phyloP scores from a whole-genome alignment of 2,113 vertebrate species.

The Bufo gargarizans region DNA sequence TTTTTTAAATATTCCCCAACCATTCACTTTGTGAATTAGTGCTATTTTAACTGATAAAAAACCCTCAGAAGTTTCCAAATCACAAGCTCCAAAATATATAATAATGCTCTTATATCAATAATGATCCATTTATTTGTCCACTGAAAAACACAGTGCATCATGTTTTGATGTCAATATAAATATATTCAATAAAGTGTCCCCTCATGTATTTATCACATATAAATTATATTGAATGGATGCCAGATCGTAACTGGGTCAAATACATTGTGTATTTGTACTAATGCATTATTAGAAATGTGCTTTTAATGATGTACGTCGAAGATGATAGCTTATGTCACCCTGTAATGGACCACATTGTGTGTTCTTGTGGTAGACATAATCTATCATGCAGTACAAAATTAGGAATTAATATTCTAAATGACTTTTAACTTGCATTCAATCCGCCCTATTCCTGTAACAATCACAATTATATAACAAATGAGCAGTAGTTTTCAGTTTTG shows the following conservation, averaged over 20 bases:
- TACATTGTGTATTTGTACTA: constrained; percentile 50
- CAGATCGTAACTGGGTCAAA: constrained; percentile 44
- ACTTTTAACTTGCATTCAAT: constrained; percentile 15
- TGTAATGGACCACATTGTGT: constrained; percentile 36
- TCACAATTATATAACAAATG: background rate
- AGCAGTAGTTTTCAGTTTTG: background rate
- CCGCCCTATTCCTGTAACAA: background rate
- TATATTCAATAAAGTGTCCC: constrained; percentile 20
- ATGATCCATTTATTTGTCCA: constrained; percentile 39
- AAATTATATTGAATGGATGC: constrained; percentile 8
- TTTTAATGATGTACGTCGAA: constrained; percentile 37
- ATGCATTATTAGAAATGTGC: constrained; percentile 42
- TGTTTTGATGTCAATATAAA: constrained; percentile 42
- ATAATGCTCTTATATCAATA: constrained; percentile 33
- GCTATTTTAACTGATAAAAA: background rate
- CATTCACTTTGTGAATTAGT: background rate
- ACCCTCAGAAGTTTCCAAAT: background rate
- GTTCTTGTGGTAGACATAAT: background rate
- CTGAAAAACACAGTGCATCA: constrained; percentile 26
- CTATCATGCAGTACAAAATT: constrained; percentile 13
- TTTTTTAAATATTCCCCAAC: background rate
- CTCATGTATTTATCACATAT: constrained; percentile 34
- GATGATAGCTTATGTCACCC: background rate
- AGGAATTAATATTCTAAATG: constrained; percentile 41
- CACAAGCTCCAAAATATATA: background rate